A percentile compares a stretch with the other conserved stretches of the same genome.
Conservation (phyloP, 2,888 invertebrate species). For the Metalampra italica region DNA sequence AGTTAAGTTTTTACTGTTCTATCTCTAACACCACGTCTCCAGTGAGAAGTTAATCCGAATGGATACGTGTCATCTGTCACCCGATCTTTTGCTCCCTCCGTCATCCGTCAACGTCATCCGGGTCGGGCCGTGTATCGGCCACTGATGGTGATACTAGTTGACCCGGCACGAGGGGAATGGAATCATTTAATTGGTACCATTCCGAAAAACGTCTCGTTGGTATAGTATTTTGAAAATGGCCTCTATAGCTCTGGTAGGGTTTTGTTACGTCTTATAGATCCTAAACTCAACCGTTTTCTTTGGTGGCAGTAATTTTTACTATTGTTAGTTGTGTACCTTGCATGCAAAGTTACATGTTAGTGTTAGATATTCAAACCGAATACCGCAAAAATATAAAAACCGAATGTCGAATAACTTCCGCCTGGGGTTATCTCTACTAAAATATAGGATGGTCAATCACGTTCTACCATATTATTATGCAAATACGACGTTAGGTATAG, state of each 20-base stretch:
- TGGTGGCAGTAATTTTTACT: too few species aligned
- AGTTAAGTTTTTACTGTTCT: too few species aligned
- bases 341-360: too few species aligned
- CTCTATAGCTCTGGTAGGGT: too few species aligned
- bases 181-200: neutral
- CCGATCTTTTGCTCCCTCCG: slow-evolving; percentile 1
- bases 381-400: neutral
- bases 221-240: too few species aligned
- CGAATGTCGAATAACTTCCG: neutral
- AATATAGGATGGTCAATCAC: neutral
- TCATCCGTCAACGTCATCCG: slow-evolving; percentile 10
- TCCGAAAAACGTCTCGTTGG: too few species aligned
- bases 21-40: too few species aligned
- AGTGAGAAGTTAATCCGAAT: neutral
- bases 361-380: too few species aligned
- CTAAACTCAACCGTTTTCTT: too few species aligned
- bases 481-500: slow-evolving; percentile 34
- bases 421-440: too few species aligned
- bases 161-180: neutral
- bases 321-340: too few species aligned
- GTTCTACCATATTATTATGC: slow-evolving; percentile 31
- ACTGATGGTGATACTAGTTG: neutral
- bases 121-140: neutral
- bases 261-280: too few species aligned
- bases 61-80: neutral